A percentile compares a stretch with the other conserved stretches of the same genome.
These are phyloP conservation scores for Drosophila recens DNA, from an alignment of 2,888 invertebrate species.

Conservation along the genomic window DNA sequence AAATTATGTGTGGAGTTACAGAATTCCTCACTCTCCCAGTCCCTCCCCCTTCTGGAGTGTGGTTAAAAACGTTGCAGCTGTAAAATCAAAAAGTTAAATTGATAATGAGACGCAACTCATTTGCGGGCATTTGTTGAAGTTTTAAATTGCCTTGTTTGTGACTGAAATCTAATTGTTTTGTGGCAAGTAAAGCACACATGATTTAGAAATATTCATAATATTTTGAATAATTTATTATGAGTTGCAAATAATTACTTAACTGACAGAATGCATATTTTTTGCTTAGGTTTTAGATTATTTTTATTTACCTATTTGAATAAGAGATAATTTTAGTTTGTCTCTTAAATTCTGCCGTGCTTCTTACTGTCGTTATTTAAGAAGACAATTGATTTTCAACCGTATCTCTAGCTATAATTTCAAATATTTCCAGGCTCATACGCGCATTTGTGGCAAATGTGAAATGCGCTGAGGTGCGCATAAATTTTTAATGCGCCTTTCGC, in stretches of 20 bases:
- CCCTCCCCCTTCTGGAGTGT: constrained; percentile 22
- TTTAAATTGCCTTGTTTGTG: constrained; percentile 46
- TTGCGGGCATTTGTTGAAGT: constrained; percentile 30
- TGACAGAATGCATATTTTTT: no score
- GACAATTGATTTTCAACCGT: background rate
- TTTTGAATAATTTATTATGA: background rate
- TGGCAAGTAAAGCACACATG: constrained; percentile 8
- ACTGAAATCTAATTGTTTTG: constrained; percentile 46
- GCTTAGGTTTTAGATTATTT: no score
- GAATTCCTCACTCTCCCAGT: background rate
- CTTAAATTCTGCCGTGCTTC: background rate
- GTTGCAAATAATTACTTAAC: no score
- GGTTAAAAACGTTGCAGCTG: constrained; percentile 61
- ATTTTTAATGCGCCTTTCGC: constrained; percentile 73
- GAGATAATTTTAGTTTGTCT: background rate
- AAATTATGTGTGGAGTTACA: constrained; percentile 55
- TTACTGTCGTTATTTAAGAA: background rate
- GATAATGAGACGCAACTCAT: constrained; percentile 71
- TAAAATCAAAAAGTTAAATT: constrained; percentile 79
- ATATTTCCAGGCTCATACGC: background rate
- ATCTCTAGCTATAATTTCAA: background rate
- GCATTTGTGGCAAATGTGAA: constrained; percentile 21
- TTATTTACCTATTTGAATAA: background rate
- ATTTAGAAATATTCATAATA: background rate
- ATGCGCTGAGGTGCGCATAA: constrained; percentile 78